phyloP scores from a whole-genome alignment of 2,797 vertebrate genomes.

The Hydrolagus colliei region DNA sequence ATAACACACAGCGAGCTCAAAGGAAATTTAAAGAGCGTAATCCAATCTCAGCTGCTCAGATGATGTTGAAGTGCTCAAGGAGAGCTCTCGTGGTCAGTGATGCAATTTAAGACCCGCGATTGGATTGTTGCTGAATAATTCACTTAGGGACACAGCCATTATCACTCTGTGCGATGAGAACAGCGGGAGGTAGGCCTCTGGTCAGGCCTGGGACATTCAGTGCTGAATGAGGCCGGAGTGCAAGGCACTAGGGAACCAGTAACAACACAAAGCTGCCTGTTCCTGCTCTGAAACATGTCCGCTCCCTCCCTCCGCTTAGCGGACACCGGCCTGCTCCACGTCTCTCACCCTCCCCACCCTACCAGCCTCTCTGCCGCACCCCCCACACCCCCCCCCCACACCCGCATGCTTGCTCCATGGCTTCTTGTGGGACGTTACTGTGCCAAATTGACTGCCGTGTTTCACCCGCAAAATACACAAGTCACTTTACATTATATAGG shows the following conservation, averaged over 20 bases:
- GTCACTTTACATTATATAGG: no score
- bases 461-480: no score
- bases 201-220: background rate
- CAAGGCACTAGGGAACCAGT: background rate
- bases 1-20: slow-evolving; percentile 23
- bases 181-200: slow-evolving; percentile 13
- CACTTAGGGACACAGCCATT: background rate
- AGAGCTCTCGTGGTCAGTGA: background rate
- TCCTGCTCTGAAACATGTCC: background rate
- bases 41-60: slow-evolving; percentile 17
- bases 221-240: slow-evolving; percentile 8
- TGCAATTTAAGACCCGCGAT: slow-evolving; percentile 23
- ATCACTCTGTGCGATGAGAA: slow-evolving; percentile 7
- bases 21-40: slow-evolving; percentile 8
- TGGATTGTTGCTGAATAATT: slow-evolving; percentile 26
- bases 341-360: background rate
- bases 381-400: no score
- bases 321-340: rapidly evolving
- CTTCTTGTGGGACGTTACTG: no score
- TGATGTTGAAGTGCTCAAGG: slow-evolving; percentile 10
- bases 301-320: background rate
- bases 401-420: background rate
- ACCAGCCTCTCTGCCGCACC: background rate
- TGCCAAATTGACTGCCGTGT: no score
- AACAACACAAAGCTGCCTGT: background rate